Evolutionary conservation across 2,113 vertebrate genomes (phyloP).

Genomic region (Zeus faber): DNA sequence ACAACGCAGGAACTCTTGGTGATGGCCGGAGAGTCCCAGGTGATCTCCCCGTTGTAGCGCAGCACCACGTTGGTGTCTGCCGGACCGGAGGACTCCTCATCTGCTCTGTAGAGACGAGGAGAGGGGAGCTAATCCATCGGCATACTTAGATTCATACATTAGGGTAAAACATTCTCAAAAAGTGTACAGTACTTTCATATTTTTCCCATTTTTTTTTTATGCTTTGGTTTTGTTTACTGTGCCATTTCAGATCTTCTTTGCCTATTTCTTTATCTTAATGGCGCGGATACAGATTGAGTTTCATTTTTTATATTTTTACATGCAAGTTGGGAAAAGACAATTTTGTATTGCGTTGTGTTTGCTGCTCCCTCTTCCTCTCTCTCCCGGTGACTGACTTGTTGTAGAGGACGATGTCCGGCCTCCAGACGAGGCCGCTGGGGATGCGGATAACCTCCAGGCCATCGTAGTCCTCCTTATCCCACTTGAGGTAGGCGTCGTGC

Average conservation of each 20-base stretch:
- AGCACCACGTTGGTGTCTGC: constrained; percentile 93
- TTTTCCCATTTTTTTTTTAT: too few relatives aligned
- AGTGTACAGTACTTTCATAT: too few relatives aligned
- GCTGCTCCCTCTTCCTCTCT: not conserved
- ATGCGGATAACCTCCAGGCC: constrained; percentile 94
- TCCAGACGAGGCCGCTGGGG: constrained; percentile 92
- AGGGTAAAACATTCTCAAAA: too few relatives aligned
- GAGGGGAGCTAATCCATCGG: too few relatives aligned
- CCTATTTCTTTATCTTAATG: too few relatives aligned
- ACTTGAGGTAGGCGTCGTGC: constrained; percentile 88
- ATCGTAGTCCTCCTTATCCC: constrained; percentile 93
- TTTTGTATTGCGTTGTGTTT: too few relatives aligned
- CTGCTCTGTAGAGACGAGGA: constrained; percentile 75
- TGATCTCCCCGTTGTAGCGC: constrained; percentile 90
- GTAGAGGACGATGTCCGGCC: constrained; percentile 95
- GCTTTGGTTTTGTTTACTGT: too few relatives aligned
- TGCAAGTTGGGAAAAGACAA: too few relatives aligned
- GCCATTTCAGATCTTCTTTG: too few relatives aligned
- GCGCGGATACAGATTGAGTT: too few relatives aligned
- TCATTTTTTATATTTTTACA: too few relatives aligned
- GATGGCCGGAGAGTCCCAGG: constrained; percentile 95
- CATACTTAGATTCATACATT: too few relatives aligned
- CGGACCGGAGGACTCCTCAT: constrained; percentile 87
- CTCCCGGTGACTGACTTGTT: constrained; percentile 83
- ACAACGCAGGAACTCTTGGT: constrained; percentile 96